phyloP scores from a whole-genome alignment of 2,113 vertebrate genomes.

The Odontophorus gujanensis region DNA sequence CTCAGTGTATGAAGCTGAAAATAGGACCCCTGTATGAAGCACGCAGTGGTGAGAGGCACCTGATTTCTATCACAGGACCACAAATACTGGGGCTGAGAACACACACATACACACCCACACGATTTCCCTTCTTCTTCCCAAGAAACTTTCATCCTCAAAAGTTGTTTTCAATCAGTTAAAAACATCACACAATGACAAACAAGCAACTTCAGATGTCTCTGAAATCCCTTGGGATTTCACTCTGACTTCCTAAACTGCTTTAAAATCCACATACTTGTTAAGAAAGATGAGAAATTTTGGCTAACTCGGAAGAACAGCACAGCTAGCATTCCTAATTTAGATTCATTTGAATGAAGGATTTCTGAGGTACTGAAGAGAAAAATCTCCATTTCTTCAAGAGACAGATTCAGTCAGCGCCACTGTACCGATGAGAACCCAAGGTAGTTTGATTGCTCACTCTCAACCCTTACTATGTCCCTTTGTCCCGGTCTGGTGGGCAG shows the following conservation, averaged over 20 bases:
- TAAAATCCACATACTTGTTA: neutral
- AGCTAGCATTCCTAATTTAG: neutral
- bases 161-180: neutral
- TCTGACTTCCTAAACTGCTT: neutral
- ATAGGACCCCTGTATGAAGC: neutral
- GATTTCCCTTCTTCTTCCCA: neutral
- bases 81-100: neutral
- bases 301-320: neutral
- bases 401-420: neutral
- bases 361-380: neutral
- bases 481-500: neutral
- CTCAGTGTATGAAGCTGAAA: neutral
- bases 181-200: neutral
- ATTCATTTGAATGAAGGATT: conserved; percentile 20
- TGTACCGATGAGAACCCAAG: neutral
- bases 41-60: neutral
- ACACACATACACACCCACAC: neutral
- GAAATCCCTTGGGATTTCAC: neutral
- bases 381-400: neutral
- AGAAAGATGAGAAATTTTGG: neutral
- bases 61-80: fast-evolving
- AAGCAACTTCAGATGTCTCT: neutral
- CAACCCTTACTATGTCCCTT: neutral
- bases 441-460: neutral
- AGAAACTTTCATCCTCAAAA: neutral